These are phyloP conservation scores for Chionis minor DNA, from an alignment of 2,113 vertebrate species.

Conservation along the genomic window DNA sequence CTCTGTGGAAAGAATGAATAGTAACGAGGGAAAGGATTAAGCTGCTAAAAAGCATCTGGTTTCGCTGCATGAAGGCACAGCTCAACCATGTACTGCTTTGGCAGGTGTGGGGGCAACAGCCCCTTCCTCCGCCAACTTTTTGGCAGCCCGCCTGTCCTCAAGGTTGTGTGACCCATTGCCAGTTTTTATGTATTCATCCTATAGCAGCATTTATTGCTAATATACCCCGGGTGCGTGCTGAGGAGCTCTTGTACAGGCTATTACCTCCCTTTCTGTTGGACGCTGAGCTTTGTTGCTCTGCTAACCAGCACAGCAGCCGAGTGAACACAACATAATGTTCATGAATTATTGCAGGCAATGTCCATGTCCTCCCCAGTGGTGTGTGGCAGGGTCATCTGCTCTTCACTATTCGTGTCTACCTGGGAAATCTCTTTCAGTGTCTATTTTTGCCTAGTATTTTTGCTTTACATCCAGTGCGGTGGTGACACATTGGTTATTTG, in stretches of 20 bases:
- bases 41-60: neutral
- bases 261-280: neutral
- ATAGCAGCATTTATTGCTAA: neutral
- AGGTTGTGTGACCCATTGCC: accelerated
- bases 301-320: constrained; percentile 7
- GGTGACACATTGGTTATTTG: neutral
- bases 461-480: neutral
- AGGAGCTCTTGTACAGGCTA: neutral
- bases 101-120: neutral
- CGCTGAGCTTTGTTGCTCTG: neutral
- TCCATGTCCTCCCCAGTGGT: neutral
- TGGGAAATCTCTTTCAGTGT: neutral
- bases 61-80: neutral
- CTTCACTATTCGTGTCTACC: neutral
- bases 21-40: neutral
- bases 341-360: neutral
- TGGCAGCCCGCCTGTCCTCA: neutral
- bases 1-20: neutral
- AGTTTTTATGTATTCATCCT: neutral
- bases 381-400: constrained; percentile 24
- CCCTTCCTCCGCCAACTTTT: neutral
- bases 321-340: neutral
- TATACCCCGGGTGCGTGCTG: neutral
- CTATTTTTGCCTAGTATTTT: constrained; percentile 7
- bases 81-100: neutral